Evolutionary conservation across 2,113 vertebrate genomes (phyloP), one percentile per base, ranked within the genome.

Genomic region (Piliocolobus tephrosceles): DNA sequence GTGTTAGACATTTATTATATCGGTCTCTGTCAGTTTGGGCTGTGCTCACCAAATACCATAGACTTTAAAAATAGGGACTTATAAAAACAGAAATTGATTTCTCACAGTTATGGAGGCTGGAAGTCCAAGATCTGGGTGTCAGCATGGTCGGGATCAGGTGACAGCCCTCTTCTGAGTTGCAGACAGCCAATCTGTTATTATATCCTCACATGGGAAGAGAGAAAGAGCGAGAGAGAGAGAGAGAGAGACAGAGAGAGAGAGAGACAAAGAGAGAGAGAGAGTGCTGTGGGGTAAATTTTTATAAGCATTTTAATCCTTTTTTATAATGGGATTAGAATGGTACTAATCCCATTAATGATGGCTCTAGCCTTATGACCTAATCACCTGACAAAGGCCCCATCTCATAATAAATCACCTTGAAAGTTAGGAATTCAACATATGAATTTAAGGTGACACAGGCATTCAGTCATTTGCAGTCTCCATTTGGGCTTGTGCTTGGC

Each of bases 401-500:
- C 20, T 35, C 61, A 16, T 66, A 22, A 32, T 22, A 35, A 2
- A 6, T 32, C 57, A 27, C 18, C 20, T 64, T 23, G 4, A 5
- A 58, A 8, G 10, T 55, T 30, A 22, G 12, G 11, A 23, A 16
- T 52, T 55, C 64, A 52, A 47, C 61, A 20, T 78, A 52, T 47
- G 58, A 40, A 32, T 38, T 30, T 16, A 27, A n/a, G 1, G 16
- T 2, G 8, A 35, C 27, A 72, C 6, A 20, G 17, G n/a, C 1
- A 3, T 18, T 45, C 20, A 7, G 40, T 38, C 1, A 40, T 5
- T 13, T 35, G 73, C 1, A 0, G 23, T 58, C 20, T 22, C 20
- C 5, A 9, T 55, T 8, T 6, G 9, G 23, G 17, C 10, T 6
- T 50, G 0, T 64, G 0, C 16, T 64, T 5, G 1, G 1, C 6